Percentiles rank a stretch among this genome's conserved stretches.
Conservation (phyloP, 2,797 vertebrate species). For the Acrossocheilus fasciatus region DNA sequence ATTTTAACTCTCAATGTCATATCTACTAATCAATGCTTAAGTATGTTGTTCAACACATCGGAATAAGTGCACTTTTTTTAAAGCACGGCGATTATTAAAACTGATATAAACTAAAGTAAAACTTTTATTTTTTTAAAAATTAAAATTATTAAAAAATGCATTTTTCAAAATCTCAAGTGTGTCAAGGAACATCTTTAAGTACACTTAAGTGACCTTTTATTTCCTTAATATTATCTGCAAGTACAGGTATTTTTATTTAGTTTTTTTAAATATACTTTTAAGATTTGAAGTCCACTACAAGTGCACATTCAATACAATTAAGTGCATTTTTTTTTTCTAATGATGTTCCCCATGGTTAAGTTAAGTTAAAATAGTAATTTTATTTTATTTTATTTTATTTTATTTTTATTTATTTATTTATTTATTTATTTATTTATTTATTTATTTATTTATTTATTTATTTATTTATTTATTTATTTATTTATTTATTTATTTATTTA, state of each 20-base stretch:
- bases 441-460: background rate
- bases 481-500: background rate
- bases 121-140: background rate
- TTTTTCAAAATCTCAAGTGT: background rate
- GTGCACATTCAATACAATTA: background rate
- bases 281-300: background rate
- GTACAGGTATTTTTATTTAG: no score
- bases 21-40: background rate
- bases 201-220: background rate
- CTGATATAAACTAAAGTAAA: background rate
- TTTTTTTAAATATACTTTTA: background rate
- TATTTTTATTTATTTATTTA: background rate
- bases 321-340: background rate
- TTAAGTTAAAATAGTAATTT: background rate
- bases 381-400: no score
- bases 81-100: background rate
- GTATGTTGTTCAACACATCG: background rate
- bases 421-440: background rate
- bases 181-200: background rate
- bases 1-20: background rate
- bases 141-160: background rate
- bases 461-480: background rate
- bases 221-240: background rate
- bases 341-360: background rate
- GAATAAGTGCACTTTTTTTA: background rate